Evolutionary conservation across 2,888 invertebrate species (phyloP).

Genomic region (Thera obeliscata): DNA sequence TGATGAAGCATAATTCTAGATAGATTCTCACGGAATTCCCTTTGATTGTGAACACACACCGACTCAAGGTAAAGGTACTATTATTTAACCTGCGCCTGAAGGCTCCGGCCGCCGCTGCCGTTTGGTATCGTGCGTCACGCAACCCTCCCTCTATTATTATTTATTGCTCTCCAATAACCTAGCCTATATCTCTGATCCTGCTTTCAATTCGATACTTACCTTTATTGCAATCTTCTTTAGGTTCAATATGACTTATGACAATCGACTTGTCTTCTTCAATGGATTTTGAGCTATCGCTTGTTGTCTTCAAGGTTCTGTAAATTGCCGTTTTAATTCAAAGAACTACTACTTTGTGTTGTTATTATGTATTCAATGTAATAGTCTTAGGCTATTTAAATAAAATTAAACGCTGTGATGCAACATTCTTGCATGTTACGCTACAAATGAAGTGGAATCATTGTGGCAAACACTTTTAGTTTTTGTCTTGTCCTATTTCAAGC

Average conservation of each 20-base stretch:
- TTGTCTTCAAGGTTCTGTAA: neutral
- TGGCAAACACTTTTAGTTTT: slow-evolving; percentile 12
- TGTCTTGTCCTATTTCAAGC: neutral
- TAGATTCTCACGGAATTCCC: slow-evolving; percentile 5
- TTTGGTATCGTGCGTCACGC: slow-evolving; percentile 80
- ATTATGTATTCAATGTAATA: slow-evolving; percentile 2
- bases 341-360: neutral
- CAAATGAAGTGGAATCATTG: slow-evolving; percentile 49
- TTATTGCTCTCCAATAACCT: slow-evolving; percentile 77
- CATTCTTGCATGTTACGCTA: slow-evolving; percentile 55
- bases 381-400: slow-evolving; percentile 44
- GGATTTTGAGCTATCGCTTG: neutral
- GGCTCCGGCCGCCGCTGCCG: slow-evolving; percentile 50
- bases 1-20: too few species aligned
- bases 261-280: neutral
- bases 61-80: slow-evolving; percentile 19
- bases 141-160: slow-evolving; percentile 78
- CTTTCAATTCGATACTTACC: neutral
- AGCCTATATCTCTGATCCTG: slow-evolving; percentile 3
- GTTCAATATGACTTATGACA: neutral
- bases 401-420: slow-evolving; percentile 56
- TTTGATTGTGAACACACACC: slow-evolving; percentile 37
- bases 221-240: neutral
- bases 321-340: neutral
- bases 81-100: slow-evolving; percentile 27